phyloP scores from a whole-genome alignment of 2,888 invertebrate genomes.

The Tryphoninae sp. region DNA sequence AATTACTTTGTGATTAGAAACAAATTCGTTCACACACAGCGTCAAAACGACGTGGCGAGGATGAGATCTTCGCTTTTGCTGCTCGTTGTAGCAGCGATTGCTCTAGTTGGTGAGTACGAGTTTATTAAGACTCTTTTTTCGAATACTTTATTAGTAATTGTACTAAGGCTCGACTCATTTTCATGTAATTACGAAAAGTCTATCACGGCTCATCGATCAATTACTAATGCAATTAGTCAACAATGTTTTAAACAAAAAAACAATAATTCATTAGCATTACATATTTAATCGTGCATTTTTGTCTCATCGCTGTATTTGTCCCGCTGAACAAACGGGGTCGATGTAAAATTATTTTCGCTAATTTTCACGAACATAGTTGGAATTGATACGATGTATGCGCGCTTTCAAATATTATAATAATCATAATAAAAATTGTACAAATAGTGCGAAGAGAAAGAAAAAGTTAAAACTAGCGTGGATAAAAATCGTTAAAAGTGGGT shows the following conservation, averaged over 20 bases:
- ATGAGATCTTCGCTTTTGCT: conserved; percentile 78
- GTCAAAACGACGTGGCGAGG: conserved; percentile 64
- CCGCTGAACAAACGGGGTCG: too few relatives aligned
- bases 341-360: not conserved
- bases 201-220: not conserved
- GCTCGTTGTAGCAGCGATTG: conserved; percentile 74
- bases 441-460: not conserved
- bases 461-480: conserved; percentile 2
- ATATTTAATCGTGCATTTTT: not conserved
- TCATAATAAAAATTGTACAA: conserved; percentile 2
- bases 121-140: conserved; percentile 20
- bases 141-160: conserved; percentile 23
- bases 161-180: not conserved
- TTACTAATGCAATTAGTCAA: not conserved
- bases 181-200: not conserved
- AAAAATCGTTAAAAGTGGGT: conserved; percentile 12
- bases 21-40: conserved; percentile 31
- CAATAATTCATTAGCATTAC: not conserved
- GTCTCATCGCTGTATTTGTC: too few relatives aligned
- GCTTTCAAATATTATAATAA: not conserved
- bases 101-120: conserved; percentile 76
- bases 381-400: not conserved
- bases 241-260: not conserved
- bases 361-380: not conserved
- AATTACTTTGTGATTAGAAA: conserved; percentile 46